These are phyloP conservation scores for Troides aeacus DNA, from an alignment of 2,888 invertebrate genomes.

Conservation along the genomic window DNA sequence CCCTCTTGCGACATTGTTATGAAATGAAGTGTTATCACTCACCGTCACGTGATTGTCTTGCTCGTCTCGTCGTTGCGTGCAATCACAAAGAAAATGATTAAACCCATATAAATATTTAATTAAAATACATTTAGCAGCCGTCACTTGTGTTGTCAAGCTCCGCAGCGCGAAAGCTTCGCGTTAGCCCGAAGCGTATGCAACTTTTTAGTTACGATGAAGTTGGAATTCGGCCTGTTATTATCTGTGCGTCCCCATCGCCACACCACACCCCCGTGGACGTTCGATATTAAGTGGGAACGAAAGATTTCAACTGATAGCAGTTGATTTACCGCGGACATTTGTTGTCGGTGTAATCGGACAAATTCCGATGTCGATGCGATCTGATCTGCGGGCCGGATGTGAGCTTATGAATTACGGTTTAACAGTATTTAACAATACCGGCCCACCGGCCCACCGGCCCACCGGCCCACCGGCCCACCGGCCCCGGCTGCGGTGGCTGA, in stretches of 20 bases:
- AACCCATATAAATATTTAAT: too few relatives aligned
- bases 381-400: slow-evolving; percentile 15
- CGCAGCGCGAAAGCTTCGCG: too few relatives aligned
- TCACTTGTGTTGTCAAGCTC: background rate
- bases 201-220: too few relatives aligned
- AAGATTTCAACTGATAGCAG: slow-evolving; percentile 25
- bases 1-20: too few relatives aligned
- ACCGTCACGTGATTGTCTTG: too few relatives aligned
- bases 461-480: slow-evolving; percentile 16
- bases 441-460: slow-evolving; percentile 1
- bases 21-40: too few relatives aligned
- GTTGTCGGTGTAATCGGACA: slow-evolving; percentile 27
- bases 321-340: slow-evolving; percentile 26
- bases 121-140: background rate
- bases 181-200: too few relatives aligned
- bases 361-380: slow-evolving; percentile 22
- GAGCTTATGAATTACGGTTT: slow-evolving; percentile 18
- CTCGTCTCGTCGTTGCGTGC: too few relatives aligned
- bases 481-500: background rate
- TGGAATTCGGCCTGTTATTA: too few relatives aligned
- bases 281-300: slow-evolving; percentile 19
- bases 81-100: background rate
- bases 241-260: too few relatives aligned
- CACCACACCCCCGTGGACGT: background rate
- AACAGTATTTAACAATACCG: slow-evolving; percentile 23